phyloP scores from a whole-genome alignment of 2,888 invertebrate genomes.

The Athetis lepigone region DNA sequence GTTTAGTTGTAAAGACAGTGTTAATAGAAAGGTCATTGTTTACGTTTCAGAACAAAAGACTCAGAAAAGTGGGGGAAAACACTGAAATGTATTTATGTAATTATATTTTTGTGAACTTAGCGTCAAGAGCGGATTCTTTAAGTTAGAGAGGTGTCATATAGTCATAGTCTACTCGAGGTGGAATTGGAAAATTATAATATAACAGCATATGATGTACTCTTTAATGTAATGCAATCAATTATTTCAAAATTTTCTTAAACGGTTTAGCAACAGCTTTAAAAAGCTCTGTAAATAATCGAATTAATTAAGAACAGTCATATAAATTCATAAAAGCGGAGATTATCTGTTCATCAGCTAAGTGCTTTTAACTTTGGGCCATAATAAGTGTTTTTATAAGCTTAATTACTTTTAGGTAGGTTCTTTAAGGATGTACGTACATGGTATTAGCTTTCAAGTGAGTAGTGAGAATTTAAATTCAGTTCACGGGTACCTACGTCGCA shows the following conservation, averaged over 20 bases:
- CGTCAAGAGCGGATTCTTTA: no score
- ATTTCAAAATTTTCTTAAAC: neutral
- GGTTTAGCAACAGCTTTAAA: neutral
- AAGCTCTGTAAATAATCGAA: neutral
- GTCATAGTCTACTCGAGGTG: no score
- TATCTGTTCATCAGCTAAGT: neutral
- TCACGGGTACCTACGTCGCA: constrained; percentile 76
- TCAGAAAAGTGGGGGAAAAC: neutral
- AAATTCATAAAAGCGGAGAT: neutral
- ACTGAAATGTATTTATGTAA: neutral
- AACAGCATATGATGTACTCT: no score
- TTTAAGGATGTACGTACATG: neutral
- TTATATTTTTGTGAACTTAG: no score
- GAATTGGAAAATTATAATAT: no score
- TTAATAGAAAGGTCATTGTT: constrained; percentile 22
- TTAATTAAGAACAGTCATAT: neutral
- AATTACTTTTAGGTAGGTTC: constrained; percentile 24
- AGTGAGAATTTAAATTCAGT: constrained; percentile 79
- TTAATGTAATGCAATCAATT: neutral
- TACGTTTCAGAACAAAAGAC: constrained; percentile 4
- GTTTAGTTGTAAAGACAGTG: constrained; percentile 16
- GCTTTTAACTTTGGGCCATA: constrained; percentile 9
- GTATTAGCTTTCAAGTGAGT: constrained; percentile 57
- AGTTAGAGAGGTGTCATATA: no score
- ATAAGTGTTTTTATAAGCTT: constrained; percentile 1